Base-by-base conservation (phyloP, 2,113 vertebrate genomes). In the Egretta garzetta region DNA sequence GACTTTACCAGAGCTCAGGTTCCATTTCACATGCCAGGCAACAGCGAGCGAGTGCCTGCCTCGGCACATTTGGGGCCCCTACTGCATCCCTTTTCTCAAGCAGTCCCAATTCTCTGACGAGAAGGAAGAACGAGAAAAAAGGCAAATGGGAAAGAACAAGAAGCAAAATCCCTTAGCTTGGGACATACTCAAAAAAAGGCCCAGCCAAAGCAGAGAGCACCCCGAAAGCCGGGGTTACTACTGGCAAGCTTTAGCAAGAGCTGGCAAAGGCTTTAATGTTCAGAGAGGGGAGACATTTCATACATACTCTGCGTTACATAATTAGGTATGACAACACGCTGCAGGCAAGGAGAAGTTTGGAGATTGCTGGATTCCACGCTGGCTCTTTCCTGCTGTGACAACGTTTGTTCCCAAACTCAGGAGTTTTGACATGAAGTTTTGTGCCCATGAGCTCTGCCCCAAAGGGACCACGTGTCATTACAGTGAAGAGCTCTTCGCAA, bases 301-400 rank as follows among this genome's bases (percentile, higher is more conserved):
- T 9, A 8, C 62, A 19, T 15, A 22, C 62, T 10, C 10, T 41
- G 86, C 7, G 3, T 60, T 50, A 28, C 5, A 17, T 32, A 59
- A 94, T 37, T 9, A 68, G 76, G n/a, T 55, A 10, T 91, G 93
- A 94, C 91, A 94, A 52, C 9, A 18, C 0, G 43, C 89, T 95
- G 96, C 93, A 89, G 96, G 93, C 94, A 96, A 93, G 71, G 88
- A 63, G 83, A 81, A 81, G 43, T 74, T 93, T 81, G 96, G 91
- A 87, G 87, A 14, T 4, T 52, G 87, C 81, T 80, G 90, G 84
- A 53, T 96, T 72, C 68, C 77, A 60, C 8, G 2, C 39, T 21
- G 58, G 70, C 86, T 96, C 66, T 76, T 93, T 91, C 77, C 77
- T 55, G n/a, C 80, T 35, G 67, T 39, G 75, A 88, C 74, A 63